Evolutionary conservation across 2,113 vertebrate genomes (phyloP), one percentile per base, ranked within the genome.

Genomic region (Lepisosteus osseus): DNA sequence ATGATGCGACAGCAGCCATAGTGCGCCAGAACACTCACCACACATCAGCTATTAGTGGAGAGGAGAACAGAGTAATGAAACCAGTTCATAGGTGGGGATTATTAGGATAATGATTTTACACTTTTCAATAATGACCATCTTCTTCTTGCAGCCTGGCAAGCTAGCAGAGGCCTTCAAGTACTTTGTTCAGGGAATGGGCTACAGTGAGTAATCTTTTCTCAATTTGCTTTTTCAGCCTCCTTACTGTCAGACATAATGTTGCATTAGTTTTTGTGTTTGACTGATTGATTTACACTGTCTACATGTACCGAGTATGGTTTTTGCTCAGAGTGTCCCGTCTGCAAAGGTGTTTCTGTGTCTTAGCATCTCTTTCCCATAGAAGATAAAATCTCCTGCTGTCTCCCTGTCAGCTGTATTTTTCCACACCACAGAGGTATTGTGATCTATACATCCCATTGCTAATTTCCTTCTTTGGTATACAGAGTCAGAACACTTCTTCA

Each of bases 161-260:
- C 86, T 93, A 0, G 80, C 88, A 0, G 90, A 92, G 76, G 91
- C 91, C 74, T 92, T 93, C 83, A 92, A 93, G 78, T 92, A 93
- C 62, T 92, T 93, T 85, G 89, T 93, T 68, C 91, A 93, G 82
- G 91, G 91, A 68, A 93, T 93, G 91, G 90, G 91, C 73, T 92
- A 93, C 85, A 93, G 91, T 93, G 82, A 91, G 91, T 92, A 80
- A 51, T 65, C 2, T 7, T 54, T 14, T 57, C 13, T 7, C 43
- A 3, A 9, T 40, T 29, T 1, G 54, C 61, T 63, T 40, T 57
- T 14, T 55, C 14, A 57, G 1, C 0, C 15, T 44, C 43, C 42
- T 15, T 7, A 40, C 54, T 29, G 67, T 74, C 67, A 63, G 29
- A 13, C 61, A 57, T 61, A 64, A 12, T 70, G 73, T 66, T 64